phyloP scores from a whole-genome alignment of 2,797 vertebrate genomes.

The Furcifer pardalis region DNA sequence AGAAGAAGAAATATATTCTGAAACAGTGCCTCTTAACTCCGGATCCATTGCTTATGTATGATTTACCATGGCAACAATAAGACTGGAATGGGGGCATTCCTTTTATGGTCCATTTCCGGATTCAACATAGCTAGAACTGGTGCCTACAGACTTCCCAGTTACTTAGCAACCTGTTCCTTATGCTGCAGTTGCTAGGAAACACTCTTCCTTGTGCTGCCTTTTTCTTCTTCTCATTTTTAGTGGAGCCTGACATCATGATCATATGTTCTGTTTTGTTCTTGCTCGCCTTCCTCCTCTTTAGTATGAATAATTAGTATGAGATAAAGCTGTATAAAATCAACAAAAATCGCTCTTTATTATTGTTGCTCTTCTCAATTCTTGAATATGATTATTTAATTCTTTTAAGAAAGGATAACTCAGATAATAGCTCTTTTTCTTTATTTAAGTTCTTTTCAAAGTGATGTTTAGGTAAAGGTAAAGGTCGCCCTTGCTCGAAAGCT shows the following conservation, averaged over 20 bases:
- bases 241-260: slow-evolving; percentile 62
- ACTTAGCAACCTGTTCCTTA: slow-evolving; percentile 82
- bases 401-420: slow-evolving; percentile 43
- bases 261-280: slow-evolving; percentile 64
- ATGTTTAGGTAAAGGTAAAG: too few species aligned
- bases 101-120: slow-evolving; percentile 80
- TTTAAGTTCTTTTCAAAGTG: slow-evolving; percentile 6
- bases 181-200: slow-evolving; percentile 77
- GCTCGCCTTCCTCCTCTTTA: not conserved
- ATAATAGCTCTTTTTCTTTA: slow-evolving; percentile 46
- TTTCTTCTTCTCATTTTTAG: slow-evolving; percentile 23
- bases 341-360: slow-evolving; percentile 19
- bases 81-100: slow-evolving; percentile 76
- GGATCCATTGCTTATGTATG: slow-evolving; percentile 75
- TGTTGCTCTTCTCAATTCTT: not conserved
- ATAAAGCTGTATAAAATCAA: slow-evolving; percentile 48
- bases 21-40: slow-evolving; percentile 66
- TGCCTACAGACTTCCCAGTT: slow-evolving; percentile 77
- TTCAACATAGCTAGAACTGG: slow-evolving; percentile 75
- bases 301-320: slow-evolving; percentile 61
- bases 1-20: slow-evolving; percentile 61
- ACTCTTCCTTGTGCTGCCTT: slow-evolving; percentile 47
- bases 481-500: too few species aligned
- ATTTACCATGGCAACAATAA: slow-evolving; percentile 82
- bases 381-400: not conserved